A percentile compares a stretch with the other conserved stretches of the same genome.
Evolutionary conservation across 1,140 invertebrate genomes (phyloP).

Genomic region (Venustaconcha ellipsiformis): DNA sequence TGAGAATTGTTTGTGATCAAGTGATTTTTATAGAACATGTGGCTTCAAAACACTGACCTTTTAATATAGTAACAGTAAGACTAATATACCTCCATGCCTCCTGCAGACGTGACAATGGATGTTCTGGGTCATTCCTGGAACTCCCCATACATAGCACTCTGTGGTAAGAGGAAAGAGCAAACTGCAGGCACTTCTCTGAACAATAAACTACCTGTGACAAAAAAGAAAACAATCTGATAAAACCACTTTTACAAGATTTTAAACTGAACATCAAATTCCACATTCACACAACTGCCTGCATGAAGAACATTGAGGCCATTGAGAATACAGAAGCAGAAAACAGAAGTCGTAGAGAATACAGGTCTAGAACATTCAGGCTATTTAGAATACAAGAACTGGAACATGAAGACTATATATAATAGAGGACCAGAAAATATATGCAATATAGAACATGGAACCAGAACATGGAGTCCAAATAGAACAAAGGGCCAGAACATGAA

Average conservation of each 20-base stretch:
- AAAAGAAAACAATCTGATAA: too few species aligned
- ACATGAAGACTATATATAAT: too few species aligned
- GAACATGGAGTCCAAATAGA: too few species aligned
- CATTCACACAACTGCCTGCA: too few species aligned
- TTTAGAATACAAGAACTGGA: too few species aligned
- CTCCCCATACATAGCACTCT: conserved; percentile 77
- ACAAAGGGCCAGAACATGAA: too few species aligned
- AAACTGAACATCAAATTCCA: too few species aligned
- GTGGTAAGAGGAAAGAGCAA: conserved; percentile 84
- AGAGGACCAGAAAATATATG: neutral
- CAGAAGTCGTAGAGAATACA: too few species aligned
- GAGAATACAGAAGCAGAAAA: too few species aligned
- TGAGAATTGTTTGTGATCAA: neutral
- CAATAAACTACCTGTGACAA: conserved; percentile 79
- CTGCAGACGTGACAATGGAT: conserved; percentile 83
- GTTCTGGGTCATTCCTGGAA: conserved; percentile 73
- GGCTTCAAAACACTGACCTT: neutral
- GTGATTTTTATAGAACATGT: neutral
- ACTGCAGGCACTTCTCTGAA: conserved; percentile 78
- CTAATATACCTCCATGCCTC: conserved; percentile 87
- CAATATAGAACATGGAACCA: neutral
- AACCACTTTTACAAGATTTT: too few species aligned
- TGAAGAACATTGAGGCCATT: too few species aligned
- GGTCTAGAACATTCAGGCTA: too few species aligned
- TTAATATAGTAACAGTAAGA: conserved; percentile 16